Evolutionary conservation across 2,113 vertebrate genomes (phyloP), one percentile per base, ranked within the genome.

Genomic region (Cynopterus brachyotis): DNA sequence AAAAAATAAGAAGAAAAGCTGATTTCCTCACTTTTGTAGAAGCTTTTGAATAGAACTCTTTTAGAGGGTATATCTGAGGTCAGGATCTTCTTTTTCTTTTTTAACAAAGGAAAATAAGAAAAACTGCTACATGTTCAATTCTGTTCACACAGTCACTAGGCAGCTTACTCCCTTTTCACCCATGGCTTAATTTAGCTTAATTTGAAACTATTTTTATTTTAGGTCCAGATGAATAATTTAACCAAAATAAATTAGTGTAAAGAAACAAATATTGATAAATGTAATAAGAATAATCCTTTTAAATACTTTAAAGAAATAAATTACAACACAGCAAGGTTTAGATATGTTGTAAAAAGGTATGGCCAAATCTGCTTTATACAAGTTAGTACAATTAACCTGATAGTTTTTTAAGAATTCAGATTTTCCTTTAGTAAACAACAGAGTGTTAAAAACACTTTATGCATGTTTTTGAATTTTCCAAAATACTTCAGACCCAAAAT

Each of bases 401-500:
- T 47, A 28, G 42, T 19, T 76, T 84, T 86, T 37, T 70, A 89
- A 89, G 45, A 35, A 60, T 90, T 89, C 66, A 62, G 47, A 76
- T 67, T 85, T 95, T 59, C 72, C 75, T 93, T 90, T 59, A 32
- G 28, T 20, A 85, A 80, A 84, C 22, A 93, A 92, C 11, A 72
- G 69, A 84, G 40, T 60, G 45, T 35, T 79, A 79, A 67, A 93
- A 80, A 73, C 30, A 84, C 17, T 94, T 11, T 55, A 82, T 50
- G 37, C 45, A 55, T 79, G 59, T 89, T 89, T 94, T 82, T 37
- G 94, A 45, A 75, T 59, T 62, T 94, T 50, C 84, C 26, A 75
- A 96, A 96, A 82, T 64, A 97, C 26, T 81, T 87, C 42, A 81
- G 78, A 96, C 86, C 50, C 42, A 82, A 97, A 97, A 84, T 82